Evolutionary conservation across 64 coral and sea anemone species (phyloP).

Genomic region (Acropora tenuis): DNA sequence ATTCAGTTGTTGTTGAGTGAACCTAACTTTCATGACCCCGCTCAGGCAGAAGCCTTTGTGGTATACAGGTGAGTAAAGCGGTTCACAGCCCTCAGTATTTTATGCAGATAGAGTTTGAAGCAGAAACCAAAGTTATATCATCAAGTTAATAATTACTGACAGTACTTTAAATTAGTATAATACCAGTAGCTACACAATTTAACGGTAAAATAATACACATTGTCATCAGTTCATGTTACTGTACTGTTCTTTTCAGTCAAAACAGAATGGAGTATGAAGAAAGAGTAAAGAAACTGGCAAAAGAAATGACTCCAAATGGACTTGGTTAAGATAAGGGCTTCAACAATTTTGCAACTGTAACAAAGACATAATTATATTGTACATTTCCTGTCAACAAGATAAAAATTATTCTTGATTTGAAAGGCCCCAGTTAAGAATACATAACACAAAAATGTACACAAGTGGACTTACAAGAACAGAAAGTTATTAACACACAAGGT

Average conservation of each 20-base stretch:
- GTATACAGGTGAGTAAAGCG: conserved; percentile 57
- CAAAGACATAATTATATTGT: neutral
- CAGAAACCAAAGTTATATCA: no score
- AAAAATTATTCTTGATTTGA: no score
- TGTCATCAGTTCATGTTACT: neutral
- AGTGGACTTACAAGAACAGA: no score
- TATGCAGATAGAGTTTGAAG: no score
- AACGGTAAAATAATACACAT: no score
- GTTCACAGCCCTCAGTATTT: no score
- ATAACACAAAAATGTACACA: no score
- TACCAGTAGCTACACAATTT: no score
- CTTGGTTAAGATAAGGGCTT: neutral
- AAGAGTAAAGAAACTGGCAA: conserved; percentile 61
- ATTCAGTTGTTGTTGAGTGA: conserved; percentile 90
- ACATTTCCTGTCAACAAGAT: neutral
- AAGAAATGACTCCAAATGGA: conserved; percentile 50
- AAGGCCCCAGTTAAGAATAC: no score
- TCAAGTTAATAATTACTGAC: no score
- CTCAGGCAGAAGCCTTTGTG: conserved; percentile 92
- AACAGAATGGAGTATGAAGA: conserved; percentile 63
- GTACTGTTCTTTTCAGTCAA: conserved; percentile 34
- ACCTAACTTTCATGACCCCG: conserved; percentile 95
- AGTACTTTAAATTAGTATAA: no score
- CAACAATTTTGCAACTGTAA: neutral
- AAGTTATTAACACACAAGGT: no score